These are phyloP conservation scores for Anagrus nilaparvatae DNA, from an alignment of 1,140 invertebrate genomes.

Conservation along the genomic window DNA sequence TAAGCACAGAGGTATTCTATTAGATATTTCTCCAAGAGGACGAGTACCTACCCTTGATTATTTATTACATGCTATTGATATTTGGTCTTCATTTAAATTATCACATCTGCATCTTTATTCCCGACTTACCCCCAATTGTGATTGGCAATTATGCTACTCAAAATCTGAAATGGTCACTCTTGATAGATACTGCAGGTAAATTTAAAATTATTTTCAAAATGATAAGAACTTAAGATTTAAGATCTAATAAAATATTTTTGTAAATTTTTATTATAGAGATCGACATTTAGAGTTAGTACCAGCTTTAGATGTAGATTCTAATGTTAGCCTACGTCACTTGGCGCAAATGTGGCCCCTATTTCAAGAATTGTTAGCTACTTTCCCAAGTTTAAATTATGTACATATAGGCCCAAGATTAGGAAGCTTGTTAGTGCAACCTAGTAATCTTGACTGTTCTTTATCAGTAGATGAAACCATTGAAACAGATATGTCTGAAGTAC, in stretches of 20 bases:
- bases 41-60: constrained; percentile 51
- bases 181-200: constrained; percentile 51
- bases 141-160: constrained; percentile 45
- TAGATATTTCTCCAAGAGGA: constrained; percentile 53
- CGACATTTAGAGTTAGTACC: constrained; percentile 47
- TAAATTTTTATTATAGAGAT: constrained; percentile 25
- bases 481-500: constrained; percentile 40
- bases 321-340: constrained; percentile 46
- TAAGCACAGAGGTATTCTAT: constrained; percentile 47
- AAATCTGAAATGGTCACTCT: constrained; percentile 52
- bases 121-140: constrained; percentile 40
- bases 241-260: neutral
- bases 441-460: constrained; percentile 33
- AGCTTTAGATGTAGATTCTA: constrained; percentile 50
- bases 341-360: constrained; percentile 47
- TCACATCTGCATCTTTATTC: constrained; percentile 50
- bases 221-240: no score
- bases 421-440: constrained; percentile 43
- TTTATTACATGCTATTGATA: constrained; percentile 47
- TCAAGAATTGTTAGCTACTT: constrained; percentile 43
- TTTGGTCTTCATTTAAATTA: constrained; percentile 51
- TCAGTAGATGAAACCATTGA: constrained; percentile 40
- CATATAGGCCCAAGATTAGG: constrained; percentile 52
- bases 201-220: constrained; percentile 13
- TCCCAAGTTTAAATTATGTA: constrained; percentile 45